Percentiles rank a stretch among this genome's conserved stretches.
These are phyloP conservation scores for Coregonus clupeaformis DNA, from an alignment of 2,113 vertebrate species.

Conservation along the genomic window DNA sequence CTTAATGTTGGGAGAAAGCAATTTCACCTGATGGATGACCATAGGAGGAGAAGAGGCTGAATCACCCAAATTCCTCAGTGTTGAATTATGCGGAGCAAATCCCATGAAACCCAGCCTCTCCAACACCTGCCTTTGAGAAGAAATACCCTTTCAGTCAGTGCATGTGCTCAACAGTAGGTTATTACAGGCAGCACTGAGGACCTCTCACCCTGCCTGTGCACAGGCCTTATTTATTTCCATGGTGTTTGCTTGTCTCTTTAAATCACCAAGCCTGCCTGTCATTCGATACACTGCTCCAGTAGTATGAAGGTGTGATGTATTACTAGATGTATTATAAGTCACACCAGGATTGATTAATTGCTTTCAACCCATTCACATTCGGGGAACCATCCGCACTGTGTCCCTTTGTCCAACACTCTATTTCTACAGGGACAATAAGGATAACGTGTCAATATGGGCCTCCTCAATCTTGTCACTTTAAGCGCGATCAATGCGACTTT, in stretches of 20 bases:
- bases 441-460: slow-evolving; percentile 60
- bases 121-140: slow-evolving; percentile 41
- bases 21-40: slow-evolving; percentile 13
- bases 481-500: slow-evolving; percentile 69
- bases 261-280: slow-evolving; percentile 43
- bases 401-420: slow-evolving; percentile 41
- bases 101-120: slow-evolving; percentile 27
- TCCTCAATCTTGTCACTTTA: slow-evolving; percentile 73
- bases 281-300: neutral
- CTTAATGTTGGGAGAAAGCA: too few species aligned
- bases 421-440: slow-evolving; percentile 59
- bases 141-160: slow-evolving; percentile 1
- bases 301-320: slow-evolving; percentile 43
- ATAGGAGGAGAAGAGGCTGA: slow-evolving; percentile 41
- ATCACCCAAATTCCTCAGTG: slow-evolving; percentile 35
- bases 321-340: slow-evolving; percentile 13
- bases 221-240: slow-evolving; percentile 40
- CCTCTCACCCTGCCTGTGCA: slow-evolving; percentile 34
- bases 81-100: slow-evolving; percentile 61
- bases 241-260: slow-evolving; percentile 48
- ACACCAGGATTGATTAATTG: slow-evolving; percentile 42
- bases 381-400: slow-evolving; percentile 43
- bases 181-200: slow-evolving; percentile 34
- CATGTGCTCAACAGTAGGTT: slow-evolving; percentile 18
- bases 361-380: slow-evolving; percentile 38